Evolutionary conservation across 2,888 invertebrate species (phyloP).

Genomic region (Trichopoda pennipes): DNA sequence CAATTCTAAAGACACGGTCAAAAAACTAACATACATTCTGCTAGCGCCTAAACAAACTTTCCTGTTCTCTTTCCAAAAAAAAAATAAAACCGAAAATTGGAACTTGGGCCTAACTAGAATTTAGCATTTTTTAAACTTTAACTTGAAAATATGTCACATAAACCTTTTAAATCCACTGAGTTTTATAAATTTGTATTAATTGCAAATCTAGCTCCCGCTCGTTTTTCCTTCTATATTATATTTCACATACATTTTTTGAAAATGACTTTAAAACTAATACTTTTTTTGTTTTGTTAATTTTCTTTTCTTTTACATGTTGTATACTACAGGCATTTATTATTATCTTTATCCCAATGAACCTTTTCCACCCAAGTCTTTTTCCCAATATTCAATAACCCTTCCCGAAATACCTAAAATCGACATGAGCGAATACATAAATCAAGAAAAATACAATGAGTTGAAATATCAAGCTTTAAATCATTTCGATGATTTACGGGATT

Average conservation of each 20-base stretch:
- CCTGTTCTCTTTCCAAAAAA: no score
- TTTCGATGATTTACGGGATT: slow-evolving; percentile 82
- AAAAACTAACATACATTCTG: no score
- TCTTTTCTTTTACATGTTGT: slow-evolving; percentile 59
- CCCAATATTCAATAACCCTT: slow-evolving; percentile 74
- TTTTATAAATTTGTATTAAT: neutral
- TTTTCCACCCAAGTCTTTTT: slow-evolving; percentile 78
- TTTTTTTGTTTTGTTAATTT: slow-evolving; percentile 56
- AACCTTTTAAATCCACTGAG: slow-evolving; percentile 43
- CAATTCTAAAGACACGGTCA: no score
- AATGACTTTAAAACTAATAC: slow-evolving; percentile 31
- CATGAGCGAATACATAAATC: slow-evolving; percentile 75
- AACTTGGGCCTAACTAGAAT: no score
- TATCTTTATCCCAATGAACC: slow-evolving; percentile 79
- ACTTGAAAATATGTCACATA: neutral
- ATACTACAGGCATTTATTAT: slow-evolving; percentile 78
- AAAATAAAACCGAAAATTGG: no score
- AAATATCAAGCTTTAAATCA: slow-evolving; percentile 82
- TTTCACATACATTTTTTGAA: slow-evolving; percentile 12
- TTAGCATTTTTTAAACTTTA: no score
- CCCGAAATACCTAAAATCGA: slow-evolving; percentile 77
- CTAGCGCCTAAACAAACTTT: no score
- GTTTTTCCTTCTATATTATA: neutral
- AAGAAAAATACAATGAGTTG: slow-evolving; percentile 78
- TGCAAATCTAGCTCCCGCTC: neutral